These are phyloP conservation scores for Odocoileus hemionus DNA, from an alignment of 2,113 vertebrate genomes.

Conservation along the genomic window DNA sequence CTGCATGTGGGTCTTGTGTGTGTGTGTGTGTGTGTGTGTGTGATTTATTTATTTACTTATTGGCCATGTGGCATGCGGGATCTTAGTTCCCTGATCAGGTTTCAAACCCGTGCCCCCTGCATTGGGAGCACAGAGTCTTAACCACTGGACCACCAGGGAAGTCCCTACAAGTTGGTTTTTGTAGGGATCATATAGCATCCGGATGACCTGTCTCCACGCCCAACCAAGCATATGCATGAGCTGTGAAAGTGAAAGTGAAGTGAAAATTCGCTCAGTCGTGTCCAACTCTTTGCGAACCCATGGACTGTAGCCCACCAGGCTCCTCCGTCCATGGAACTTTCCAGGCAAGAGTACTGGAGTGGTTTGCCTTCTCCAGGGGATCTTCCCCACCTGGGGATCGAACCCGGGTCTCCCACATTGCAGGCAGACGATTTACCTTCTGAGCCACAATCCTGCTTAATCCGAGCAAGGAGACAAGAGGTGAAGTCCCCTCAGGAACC, in stretches of 20 bases:
- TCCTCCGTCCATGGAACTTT: too few species aligned
- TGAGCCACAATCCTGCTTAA: neutral
- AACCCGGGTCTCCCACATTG: too few species aligned
- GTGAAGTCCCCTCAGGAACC: neutral
- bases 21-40: neutral
- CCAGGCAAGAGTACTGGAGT: too few species aligned
- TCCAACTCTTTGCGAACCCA: too few species aligned
- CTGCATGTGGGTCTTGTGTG: neutral
- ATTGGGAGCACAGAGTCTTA: neutral
- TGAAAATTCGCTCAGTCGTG: too few species aligned
- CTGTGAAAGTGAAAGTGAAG: too few species aligned
- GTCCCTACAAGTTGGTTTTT: neutral
- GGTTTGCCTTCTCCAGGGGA: too few species aligned
- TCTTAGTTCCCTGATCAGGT: neutral
- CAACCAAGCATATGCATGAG: neutral
- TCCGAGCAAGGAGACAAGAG: neutral
- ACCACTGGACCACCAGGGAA: neutral
- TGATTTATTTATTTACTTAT: neutral
- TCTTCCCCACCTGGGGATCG: too few species aligned
- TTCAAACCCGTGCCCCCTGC: neutral
- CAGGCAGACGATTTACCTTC: too few species aligned
- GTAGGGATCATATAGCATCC: neutral
- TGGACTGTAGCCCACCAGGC: too few species aligned
- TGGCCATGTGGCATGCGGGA: neutral
- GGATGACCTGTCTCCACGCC: neutral